phyloP scores from a whole-genome alignment of 2,888 invertebrate species.

The Isotomurus palustris region DNA sequence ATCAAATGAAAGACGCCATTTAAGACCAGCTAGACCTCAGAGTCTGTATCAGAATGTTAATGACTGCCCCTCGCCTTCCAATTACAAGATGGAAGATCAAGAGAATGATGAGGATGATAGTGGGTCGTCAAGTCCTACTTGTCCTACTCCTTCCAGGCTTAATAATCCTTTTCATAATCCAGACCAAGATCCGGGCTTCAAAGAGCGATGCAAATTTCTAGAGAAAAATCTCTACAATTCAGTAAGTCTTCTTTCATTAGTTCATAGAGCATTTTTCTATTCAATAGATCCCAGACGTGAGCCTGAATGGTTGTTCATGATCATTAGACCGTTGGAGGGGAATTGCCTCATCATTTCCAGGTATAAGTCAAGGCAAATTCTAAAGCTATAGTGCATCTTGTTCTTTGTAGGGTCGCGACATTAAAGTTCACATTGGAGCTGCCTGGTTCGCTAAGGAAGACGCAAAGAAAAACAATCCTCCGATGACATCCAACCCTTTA shows the following conservation, averaged over 20 bases:
- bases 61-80: background rate
- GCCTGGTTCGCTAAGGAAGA: conserved; percentile 21
- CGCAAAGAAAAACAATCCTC: background rate
- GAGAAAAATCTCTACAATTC: conserved; percentile 36
- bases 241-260: conserved; percentile 12
- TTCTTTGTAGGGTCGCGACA: conserved; percentile 25
- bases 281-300: too few species aligned
- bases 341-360: too few species aligned
- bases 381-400: too few species aligned
- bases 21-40: conserved; percentile 3
- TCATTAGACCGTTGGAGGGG: too few species aligned
- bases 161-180: conserved; percentile 3
- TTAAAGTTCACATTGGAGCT: conserved; percentile 26
- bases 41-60: conserved; percentile 11
- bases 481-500: background rate
- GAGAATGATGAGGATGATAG: conserved; percentile 4
- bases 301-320: too few species aligned
- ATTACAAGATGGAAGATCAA: conserved; percentile 6
- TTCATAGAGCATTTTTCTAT: background rate
- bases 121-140: too few species aligned
- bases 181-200: conserved; percentile 22
- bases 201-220: conserved; percentile 29
- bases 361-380: too few species aligned
- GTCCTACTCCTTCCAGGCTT: too few species aligned
- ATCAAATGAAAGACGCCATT: conserved; percentile 1